A percentile compares a stretch with the other conserved stretches of the same genome.
These are phyloP conservation scores for Drosophila bocqueti DNA, from an alignment of 1,140 invertebrate genomes.

Conservation along the genomic window DNA sequence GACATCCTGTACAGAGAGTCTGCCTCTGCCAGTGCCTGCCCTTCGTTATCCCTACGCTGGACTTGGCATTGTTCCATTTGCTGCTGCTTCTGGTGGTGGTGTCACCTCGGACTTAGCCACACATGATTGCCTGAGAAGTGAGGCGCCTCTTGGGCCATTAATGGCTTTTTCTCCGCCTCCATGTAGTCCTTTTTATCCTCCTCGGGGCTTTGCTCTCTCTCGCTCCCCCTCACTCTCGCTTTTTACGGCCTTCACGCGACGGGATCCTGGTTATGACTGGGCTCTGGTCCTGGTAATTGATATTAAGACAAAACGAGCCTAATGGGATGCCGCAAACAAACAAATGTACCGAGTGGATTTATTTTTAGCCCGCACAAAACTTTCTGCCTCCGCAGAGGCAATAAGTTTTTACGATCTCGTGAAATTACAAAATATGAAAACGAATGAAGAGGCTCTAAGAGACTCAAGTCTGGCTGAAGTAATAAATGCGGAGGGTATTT, in stretches of 20 bases:
- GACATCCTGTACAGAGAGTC: slow-evolving; percentile 6
- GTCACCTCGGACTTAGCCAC: slow-evolving; percentile 46
- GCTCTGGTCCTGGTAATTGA: slow-evolving; percentile 60
- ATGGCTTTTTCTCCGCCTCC: slow-evolving; percentile 25
- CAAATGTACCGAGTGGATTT: slow-evolving; percentile 58
- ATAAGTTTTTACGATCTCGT: slow-evolving; percentile 67
- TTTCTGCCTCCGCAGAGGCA: slow-evolving; percentile 34
- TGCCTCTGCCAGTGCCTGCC: background rate
- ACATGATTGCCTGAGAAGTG: slow-evolving; percentile 49
- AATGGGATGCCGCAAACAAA: slow-evolving; percentile 57
- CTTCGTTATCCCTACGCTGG: background rate
- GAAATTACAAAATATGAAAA: slow-evolving; percentile 58
- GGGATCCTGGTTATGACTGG: slow-evolving; percentile 51
- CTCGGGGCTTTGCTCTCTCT: background rate
- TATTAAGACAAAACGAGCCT: slow-evolving; percentile 70
- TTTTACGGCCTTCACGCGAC: slow-evolving; percentile 60
- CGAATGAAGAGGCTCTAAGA: slow-evolving; percentile 25
- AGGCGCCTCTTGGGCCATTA: slow-evolving; percentile 47
- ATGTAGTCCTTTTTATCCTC: background rate
- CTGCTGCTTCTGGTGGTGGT: slow-evolving; percentile 5
- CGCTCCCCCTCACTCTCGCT: background rate
- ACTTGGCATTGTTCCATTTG: slow-evolving; percentile 28
- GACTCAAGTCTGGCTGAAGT: slow-evolving; percentile 34
- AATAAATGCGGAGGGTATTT: slow-evolving; percentile 3
- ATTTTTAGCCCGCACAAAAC: slow-evolving; percentile 47